phyloP scores from a whole-genome alignment of 2,888 invertebrate species.

The Auanema sp. region DNA sequence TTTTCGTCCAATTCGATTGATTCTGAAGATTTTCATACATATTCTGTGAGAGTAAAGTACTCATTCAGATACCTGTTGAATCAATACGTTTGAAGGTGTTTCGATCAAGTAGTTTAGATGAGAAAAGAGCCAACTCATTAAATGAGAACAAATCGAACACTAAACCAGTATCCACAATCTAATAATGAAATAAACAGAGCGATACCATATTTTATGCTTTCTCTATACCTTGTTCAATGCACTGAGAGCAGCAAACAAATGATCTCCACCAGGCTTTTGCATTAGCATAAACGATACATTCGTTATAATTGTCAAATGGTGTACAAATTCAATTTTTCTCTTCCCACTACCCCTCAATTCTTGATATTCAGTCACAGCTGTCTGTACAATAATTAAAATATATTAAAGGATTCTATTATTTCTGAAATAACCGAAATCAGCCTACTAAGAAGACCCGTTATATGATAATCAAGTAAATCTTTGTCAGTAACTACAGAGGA shows the following conservation, averaged over 20 bases:
- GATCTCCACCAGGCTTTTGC: constrained; percentile 69
- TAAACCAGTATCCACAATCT: constrained; percentile 69
- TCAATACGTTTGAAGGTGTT: constrained; percentile 13
- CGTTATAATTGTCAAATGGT: constrained; percentile 68
- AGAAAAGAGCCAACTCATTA: constrained; percentile 57
- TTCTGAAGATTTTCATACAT: constrained; percentile 3
- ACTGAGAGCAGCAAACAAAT: constrained; percentile 72
- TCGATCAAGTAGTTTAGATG: constrained; percentile 58
- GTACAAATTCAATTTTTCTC: constrained; percentile 53
- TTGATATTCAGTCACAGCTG: constrained; percentile 65
- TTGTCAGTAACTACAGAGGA: constrained; percentile 58
- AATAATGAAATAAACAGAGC: too few relatives aligned
- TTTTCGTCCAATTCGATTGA: neutral
- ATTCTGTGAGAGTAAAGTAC: too few relatives aligned
- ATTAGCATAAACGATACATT: constrained; percentile 70
- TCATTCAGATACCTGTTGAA: constrained; percentile 19
- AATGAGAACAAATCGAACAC: constrained; percentile 65
- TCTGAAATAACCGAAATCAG: constrained; percentile 68
- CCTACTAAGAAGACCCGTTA: constrained; percentile 68
- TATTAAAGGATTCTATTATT: constrained; percentile 4
- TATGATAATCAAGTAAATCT: constrained; percentile 65
- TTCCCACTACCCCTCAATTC: constrained; percentile 51
- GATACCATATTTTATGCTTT: too few relatives aligned
- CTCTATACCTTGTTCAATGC: constrained; percentile 72
- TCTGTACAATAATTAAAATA: constrained; percentile 57